Evolutionary conservation across 2,113 vertebrate species (phyloP), one percentile per base, ranked within the genome.

Genomic region (Coryphaenoides rupestris): DNA sequence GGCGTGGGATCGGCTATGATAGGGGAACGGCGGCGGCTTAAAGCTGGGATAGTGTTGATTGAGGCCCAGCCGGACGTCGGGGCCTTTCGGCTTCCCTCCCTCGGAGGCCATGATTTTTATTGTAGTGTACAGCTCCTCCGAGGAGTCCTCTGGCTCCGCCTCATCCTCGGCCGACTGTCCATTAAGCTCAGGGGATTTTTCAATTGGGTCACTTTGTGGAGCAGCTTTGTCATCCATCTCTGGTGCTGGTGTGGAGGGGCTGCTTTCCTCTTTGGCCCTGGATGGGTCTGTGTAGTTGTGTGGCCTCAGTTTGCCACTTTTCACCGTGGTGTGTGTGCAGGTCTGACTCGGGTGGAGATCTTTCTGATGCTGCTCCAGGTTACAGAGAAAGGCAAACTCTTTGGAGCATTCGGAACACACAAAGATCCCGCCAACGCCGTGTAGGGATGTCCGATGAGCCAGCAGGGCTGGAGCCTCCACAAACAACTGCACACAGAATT

Each of bases 101-200:
- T 96, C 96, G n/a, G 97, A 95, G 16, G 97, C 96, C 97, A 99
- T 98, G 69, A 99, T 95, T 85, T 99, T 99, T 84, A 99, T 99
- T 77, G 96, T 99, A 56, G 96, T 98, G 87, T 99, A 99, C 21
- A 99, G 92, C 85, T 99, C 97, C 80, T 98, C 97, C 0, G 94
- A 96, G 52, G 95, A 93, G 76, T 99, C 95, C 3, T 99, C 95
- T 0, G 89, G 65, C 12, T 89, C 33, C 33, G 33, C 9, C 33
- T 40, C 62, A 66, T 92, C 91, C 4, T 92, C 91, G 21, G 90
- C 81, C 16, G 82, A 75, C 62, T 85, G 70, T 2, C 79, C 85
- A 1, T 87, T 83, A 21, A 83, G 70, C 21, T 80, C 82, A 1
- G 70, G 47, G 56, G 82, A 84, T 33, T 88, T 79, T 67, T 80